These are phyloP conservation scores for Pipa parva DNA, from an alignment of 2,113 vertebrate species.

Conservation along the genomic window DNA sequence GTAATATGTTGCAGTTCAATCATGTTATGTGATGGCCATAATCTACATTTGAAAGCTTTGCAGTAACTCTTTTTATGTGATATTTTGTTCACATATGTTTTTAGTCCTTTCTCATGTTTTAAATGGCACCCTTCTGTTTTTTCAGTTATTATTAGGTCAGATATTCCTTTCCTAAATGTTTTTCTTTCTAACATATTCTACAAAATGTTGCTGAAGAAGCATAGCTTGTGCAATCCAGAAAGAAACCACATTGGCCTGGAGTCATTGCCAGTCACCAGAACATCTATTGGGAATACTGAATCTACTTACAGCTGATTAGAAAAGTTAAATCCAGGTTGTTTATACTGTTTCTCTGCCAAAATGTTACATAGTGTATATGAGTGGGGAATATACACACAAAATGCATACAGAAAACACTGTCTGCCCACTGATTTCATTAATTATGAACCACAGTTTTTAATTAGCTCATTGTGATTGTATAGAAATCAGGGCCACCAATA, in stretches of 20 bases:
- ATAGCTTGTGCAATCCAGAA: conserved; percentile 4
- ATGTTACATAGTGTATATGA: conserved; percentile 15
- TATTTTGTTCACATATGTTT: conserved; percentile 7
- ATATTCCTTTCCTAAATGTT: conserved; percentile 20
- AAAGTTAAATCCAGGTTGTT: conserved; percentile 13
- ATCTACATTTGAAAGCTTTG: conserved; percentile 12
- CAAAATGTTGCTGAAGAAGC: conserved; percentile 34
- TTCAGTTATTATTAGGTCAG: conserved; percentile 29
- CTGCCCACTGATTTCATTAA: conserved; percentile 1
- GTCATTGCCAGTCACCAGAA: conserved; percentile 24
- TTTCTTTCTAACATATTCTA: conserved; percentile 6
- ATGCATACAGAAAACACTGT: background rate
- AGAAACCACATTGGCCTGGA: conserved; percentile 15
- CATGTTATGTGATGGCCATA: background rate
- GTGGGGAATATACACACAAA: background rate
- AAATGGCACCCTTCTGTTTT: conserved; percentile 11
- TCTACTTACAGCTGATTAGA: conserved; percentile 29
- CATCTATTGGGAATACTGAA: conserved; percentile 11
- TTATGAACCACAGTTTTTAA: too few species aligned
- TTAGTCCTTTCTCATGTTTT: conserved; percentile 14
- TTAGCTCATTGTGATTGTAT: too few species aligned
- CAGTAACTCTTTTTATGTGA: background rate
- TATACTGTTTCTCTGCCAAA: conserved; percentile 5
- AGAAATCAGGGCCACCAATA: too few species aligned
- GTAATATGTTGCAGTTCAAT: conserved; percentile 1